Percentiles rank a stretch among this genome's conserved stretches.
Evolutionary conservation across 2,797 vertebrate species (phyloP).

Genomic region (Lophius americanus): DNA sequence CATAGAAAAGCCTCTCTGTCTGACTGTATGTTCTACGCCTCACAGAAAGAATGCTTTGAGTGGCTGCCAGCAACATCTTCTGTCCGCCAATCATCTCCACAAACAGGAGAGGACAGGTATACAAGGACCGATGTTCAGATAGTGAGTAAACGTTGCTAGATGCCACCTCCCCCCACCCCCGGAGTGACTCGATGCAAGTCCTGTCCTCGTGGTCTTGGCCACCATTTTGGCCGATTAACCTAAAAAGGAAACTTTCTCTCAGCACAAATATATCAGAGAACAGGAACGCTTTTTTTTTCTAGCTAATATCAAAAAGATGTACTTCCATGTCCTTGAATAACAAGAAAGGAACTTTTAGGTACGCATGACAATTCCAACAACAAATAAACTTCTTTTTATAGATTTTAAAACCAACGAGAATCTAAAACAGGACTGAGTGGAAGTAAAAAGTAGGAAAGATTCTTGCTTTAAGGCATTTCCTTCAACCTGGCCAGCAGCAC

Average conservation of each 20-base stretch:
- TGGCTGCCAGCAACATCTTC: slow-evolving; percentile 39
- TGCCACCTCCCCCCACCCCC: no score
- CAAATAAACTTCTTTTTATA: no score
- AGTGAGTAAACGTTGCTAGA: slow-evolving; percentile 5
- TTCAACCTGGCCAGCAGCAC: background rate
- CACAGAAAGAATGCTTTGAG: slow-evolving; percentile 76
- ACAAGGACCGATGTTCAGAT: background rate
- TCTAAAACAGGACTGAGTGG: no score
- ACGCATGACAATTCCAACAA: background rate
- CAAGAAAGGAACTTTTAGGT: slow-evolving; percentile 6
- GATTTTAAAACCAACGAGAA: no score
- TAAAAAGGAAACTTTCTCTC: no score
- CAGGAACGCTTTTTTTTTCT: slow-evolving; percentile 3
- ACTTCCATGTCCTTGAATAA: slow-evolving; percentile 11
- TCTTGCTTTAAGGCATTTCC: no score
- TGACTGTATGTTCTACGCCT: slow-evolving; percentile 68
- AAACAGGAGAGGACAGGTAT: slow-evolving; percentile 15
- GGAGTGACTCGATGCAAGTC: background rate
- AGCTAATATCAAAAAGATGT: slow-evolving; percentile 2
- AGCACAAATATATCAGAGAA: background rate
- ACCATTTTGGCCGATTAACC: background rate
- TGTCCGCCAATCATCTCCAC: slow-evolving; percentile 34
- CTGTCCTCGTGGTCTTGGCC: background rate
- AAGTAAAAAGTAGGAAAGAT: no score
- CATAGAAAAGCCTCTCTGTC: slow-evolving; percentile 38